Evolutionary conservation across 2,797 vertebrate genomes (phyloP).

Genomic region (Lepidocolaptes lacrymiger): DNA sequence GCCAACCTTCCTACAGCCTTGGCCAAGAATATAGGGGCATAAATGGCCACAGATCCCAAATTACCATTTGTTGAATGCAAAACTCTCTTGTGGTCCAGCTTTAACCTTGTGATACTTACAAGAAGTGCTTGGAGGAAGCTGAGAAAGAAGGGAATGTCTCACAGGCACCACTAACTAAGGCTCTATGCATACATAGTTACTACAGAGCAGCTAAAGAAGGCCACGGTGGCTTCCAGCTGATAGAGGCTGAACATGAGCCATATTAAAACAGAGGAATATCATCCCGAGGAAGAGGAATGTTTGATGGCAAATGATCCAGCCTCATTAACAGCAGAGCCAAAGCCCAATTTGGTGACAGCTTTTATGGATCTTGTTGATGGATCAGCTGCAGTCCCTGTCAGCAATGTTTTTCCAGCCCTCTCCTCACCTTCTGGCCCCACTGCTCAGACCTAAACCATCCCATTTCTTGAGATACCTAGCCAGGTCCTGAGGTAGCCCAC

Average conservation of each 20-base stretch:
- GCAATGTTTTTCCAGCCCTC: background rate
- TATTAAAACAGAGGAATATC: background rate
- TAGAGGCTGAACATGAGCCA: background rate
- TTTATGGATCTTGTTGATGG: background rate
- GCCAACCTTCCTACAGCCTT: background rate
- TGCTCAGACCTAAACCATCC: background rate
- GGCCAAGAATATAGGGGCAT: background rate
- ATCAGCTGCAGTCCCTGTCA: background rate
- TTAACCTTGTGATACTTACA: background rate
- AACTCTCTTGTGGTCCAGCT: background rate
- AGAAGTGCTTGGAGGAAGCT: background rate
- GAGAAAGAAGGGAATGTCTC: background rate
- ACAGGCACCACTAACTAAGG: background rate
- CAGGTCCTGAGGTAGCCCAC: background rate
- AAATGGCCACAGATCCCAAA: background rate
- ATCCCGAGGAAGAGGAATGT: background rate
- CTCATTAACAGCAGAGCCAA: background rate
- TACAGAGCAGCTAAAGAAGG: background rate
- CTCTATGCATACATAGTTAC: background rate
- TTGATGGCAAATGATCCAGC: background rate
- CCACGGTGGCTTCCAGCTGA: background rate
- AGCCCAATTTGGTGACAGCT: background rate
- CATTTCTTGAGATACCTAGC: fast-evolving
- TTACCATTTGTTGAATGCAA: background rate
- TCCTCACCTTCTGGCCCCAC: background rate